Evolutionary conservation across 2,113 vertebrate species (phyloP).

Genomic region (Progne subis): DNA sequence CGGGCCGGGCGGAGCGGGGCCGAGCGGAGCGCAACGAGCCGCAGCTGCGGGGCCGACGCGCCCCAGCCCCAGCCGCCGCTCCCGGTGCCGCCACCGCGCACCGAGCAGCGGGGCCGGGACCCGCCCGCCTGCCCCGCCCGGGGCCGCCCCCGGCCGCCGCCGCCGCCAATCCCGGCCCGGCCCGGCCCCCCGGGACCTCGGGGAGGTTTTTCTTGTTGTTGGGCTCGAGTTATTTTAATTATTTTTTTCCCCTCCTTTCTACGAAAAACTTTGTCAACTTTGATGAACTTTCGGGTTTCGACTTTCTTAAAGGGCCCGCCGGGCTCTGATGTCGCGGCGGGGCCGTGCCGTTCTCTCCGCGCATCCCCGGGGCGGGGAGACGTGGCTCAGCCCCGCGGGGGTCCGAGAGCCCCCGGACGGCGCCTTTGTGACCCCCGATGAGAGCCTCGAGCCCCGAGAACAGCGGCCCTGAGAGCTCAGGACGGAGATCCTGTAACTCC

Average conservation of each 20-base stretch:
- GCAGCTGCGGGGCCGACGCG: too few species aligned
- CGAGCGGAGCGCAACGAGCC: background rate
- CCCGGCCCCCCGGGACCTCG: too few species aligned
- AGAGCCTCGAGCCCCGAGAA: background rate
- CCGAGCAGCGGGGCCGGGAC: too few species aligned
- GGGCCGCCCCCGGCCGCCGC: too few species aligned
- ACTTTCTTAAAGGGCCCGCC: conserved; percentile 75
- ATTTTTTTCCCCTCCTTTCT: background rate
- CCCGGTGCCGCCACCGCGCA: too few species aligned
- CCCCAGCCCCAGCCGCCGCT: too few species aligned
- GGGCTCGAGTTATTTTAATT: background rate
- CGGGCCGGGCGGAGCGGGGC: background rate
- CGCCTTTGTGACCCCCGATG: background rate
- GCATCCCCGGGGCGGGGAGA: background rate
- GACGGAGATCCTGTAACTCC: fast-evolving
- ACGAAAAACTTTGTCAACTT: conserved; percentile 73
- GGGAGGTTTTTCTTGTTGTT: too few species aligned
- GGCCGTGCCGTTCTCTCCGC: background rate
- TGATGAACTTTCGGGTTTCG: conserved; percentile 58
- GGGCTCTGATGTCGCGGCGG: background rate
- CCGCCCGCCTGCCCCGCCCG: too few species aligned
- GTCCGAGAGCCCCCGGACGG: background rate
- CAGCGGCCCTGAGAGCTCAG: background rate
- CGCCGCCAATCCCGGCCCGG: too few species aligned
- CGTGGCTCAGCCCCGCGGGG: background rate